Evolutionary conservation across 2,888 invertebrate species (phyloP).

Genomic region (Hyppa rectilinea): DNA sequence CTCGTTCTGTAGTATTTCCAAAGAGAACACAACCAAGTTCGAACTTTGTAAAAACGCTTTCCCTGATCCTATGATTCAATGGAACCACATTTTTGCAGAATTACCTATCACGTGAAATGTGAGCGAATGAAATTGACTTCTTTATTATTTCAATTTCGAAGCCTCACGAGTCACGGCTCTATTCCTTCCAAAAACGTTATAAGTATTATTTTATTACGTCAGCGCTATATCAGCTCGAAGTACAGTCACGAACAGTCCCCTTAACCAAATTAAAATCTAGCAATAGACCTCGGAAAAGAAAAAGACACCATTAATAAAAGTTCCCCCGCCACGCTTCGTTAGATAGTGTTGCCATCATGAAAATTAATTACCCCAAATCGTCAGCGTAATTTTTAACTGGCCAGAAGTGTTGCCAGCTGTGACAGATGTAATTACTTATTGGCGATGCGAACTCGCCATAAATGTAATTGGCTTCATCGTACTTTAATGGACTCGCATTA

Average conservation of each 20-base stretch:
- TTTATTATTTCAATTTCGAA: slow-evolving; percentile 53
- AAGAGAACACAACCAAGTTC: slow-evolving; percentile 24
- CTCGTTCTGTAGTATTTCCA: slow-evolving; percentile 23
- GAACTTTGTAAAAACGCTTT: slow-evolving; percentile 24
- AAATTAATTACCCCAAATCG: slow-evolving; percentile 63
- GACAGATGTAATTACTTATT: slow-evolving; percentile 70
- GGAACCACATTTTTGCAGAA: slow-evolving; percentile 41
- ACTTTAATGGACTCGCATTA: slow-evolving; percentile 67
- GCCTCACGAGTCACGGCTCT: slow-evolving; percentile 32
- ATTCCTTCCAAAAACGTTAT: slow-evolving; percentile 44
- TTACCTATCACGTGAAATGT: slow-evolving; percentile 48
- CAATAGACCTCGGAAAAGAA: slow-evolving; percentile 34
- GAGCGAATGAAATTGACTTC: slow-evolving; percentile 46
- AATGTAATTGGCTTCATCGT: slow-evolving; percentile 67
- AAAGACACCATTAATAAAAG: slow-evolving; percentile 52
- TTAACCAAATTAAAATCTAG: slow-evolving; percentile 37
- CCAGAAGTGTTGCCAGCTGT: slow-evolving; percentile 63
- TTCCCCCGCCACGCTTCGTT: slow-evolving; percentile 44
- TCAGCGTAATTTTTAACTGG: slow-evolving; percentile 59
- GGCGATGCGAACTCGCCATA: slow-evolving; percentile 64
- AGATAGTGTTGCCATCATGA: slow-evolving; percentile 54
- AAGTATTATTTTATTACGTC: slow-evolving; percentile 48
- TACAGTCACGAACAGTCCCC: slow-evolving; percentile 26
- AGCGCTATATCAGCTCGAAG: slow-evolving; percentile 5
- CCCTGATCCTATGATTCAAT: slow-evolving; percentile 37